These are phyloP conservation scores for Amphibalanus amphitrite DNA, from an alignment of 1,140 invertebrate genomes.

Conservation along the genomic window DNA sequence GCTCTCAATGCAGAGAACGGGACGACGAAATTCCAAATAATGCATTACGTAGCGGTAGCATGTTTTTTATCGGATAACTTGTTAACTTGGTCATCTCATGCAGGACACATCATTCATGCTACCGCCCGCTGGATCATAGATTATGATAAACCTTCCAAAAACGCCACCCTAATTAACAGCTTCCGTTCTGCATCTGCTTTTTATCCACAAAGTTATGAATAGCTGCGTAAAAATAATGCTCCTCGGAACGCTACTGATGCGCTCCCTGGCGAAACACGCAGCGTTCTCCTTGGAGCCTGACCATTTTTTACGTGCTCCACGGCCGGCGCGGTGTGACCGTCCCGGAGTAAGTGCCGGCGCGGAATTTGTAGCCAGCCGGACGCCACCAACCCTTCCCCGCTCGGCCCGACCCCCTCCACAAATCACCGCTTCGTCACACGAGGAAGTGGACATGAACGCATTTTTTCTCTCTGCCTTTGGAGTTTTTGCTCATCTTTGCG, in stretches of 20 bases:
- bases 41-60: too few species aligned
- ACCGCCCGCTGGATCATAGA: neutral
- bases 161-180: neutral
- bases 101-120: neutral
- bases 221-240: neutral
- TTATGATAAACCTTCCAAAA: neutral
- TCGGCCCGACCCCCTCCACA: neutral
- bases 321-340: neutral
- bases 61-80: neutral
- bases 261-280: neutral
- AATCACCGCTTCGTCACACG: neutral
- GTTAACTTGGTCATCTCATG: neutral
- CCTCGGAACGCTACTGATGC: neutral
- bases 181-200: neutral
- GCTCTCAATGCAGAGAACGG: too few species aligned
- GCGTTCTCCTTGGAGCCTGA: neutral
- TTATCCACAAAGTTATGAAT: conserved; percentile 1
- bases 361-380: neutral
- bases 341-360: neutral
- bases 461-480: neutral
- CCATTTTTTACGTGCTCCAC: neutral
- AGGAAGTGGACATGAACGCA: neutral
- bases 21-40: too few species aligned
- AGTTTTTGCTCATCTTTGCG: neutral
- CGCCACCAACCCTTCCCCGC: neutral